Percentiles rank a stretch among this genome's conserved stretches.
Evolutionary conservation across 2,797 vertebrate species (phyloP).

Genomic region (Oreonectes daqikongensis): DNA sequence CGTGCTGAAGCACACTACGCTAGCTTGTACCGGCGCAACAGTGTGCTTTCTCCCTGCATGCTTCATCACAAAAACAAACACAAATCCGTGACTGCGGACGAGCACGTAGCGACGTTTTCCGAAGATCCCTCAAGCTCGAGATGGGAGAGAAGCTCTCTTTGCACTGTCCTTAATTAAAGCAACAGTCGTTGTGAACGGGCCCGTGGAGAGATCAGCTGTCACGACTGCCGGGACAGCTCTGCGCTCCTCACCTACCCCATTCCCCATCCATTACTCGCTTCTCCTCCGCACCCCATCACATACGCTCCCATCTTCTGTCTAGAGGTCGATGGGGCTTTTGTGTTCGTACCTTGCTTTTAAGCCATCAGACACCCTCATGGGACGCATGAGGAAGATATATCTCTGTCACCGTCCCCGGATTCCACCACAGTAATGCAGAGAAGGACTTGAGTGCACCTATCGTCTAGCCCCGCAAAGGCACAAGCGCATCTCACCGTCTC

Average conservation of each 20-base stretch:
- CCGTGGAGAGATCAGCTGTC: conserved; percentile 81
- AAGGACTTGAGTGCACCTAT: conserved; percentile 66
- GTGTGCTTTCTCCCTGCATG: conserved; percentile 53
- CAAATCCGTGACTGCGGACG: conserved; percentile 35
- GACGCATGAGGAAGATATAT: conserved; percentile 73
- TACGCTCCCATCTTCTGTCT: conserved; percentile 63
- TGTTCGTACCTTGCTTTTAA: conserved; percentile 73
- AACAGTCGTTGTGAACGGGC: conserved; percentile 84
- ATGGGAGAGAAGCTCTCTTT: conserved; percentile 80
- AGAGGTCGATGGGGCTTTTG: conserved; percentile 74
- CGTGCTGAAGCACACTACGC: conserved; percentile 70
- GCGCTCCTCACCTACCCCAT: conserved; percentile 75
- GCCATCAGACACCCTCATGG: conserved; percentile 69
- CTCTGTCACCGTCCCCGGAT: conserved; percentile 67
- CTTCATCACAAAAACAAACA: conserved; percentile 58
- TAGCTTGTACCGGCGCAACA: conserved; percentile 21
- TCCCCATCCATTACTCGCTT: conserved; percentile 54
- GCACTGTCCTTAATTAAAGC: conserved; percentile 94
- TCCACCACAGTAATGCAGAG: conserved; percentile 68
- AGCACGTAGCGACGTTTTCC: conserved; percentile 28
- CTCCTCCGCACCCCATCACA: conserved; percentile 67
- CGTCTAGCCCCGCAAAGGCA: conserved; percentile 54
- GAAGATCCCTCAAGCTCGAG: conserved; percentile 25
- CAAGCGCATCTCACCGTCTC: conserved; percentile 36
- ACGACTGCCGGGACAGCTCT: conserved; percentile 75